A percentile compares a stretch with the other conserved stretches of the same genome.
phyloP scores from a whole-genome alignment of 1,140 invertebrate species.

The Drosophila burlai region DNA sequence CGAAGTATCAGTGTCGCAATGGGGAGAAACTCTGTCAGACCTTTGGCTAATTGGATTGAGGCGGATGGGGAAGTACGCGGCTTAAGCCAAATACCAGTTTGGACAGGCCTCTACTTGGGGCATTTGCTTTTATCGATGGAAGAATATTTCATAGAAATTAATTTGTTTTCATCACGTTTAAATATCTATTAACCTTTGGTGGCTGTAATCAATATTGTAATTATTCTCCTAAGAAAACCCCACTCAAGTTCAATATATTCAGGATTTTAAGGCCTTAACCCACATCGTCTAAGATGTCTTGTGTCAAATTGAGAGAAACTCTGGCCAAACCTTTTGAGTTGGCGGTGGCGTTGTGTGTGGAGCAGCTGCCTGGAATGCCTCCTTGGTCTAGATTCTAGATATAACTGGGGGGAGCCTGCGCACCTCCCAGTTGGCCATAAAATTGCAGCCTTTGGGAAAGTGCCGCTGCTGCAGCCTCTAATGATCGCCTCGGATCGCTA shows the following conservation, averaged over 20 bases:
- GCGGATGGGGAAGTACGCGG: too few relatives aligned
- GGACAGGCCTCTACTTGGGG: not conserved
- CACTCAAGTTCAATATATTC: not conserved
- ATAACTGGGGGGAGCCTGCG: constrained; percentile 22
- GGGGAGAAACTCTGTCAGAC: constrained; percentile 20
- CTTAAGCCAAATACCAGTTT: not conserved
- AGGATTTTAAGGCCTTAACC: not conserved
- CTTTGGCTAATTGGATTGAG: constrained; percentile 9
- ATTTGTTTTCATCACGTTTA: not conserved
- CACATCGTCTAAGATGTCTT: not conserved
- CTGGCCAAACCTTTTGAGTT: constrained; percentile 25
- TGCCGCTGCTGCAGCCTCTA: constrained; percentile 40
- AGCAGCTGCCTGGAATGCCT: constrained; percentile 34
- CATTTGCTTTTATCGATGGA: not conserved
- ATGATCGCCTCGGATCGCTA: constrained; percentile 28
- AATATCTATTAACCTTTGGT: not conserved
- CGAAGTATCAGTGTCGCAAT: constrained; percentile 1
- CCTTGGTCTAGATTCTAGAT: constrained; percentile 36
- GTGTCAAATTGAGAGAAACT: constrained; percentile 24
- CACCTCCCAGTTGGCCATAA: constrained; percentile 5
- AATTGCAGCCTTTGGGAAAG: constrained; percentile 65
- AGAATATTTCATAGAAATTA: not conserved
- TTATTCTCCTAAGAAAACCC: too few relatives aligned
- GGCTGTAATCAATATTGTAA: not conserved
- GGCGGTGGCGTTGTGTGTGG: constrained; percentile 11